Conservation (phyloP, 1,140 invertebrate genomes). For the Cryptotermes secundus region DNA sequence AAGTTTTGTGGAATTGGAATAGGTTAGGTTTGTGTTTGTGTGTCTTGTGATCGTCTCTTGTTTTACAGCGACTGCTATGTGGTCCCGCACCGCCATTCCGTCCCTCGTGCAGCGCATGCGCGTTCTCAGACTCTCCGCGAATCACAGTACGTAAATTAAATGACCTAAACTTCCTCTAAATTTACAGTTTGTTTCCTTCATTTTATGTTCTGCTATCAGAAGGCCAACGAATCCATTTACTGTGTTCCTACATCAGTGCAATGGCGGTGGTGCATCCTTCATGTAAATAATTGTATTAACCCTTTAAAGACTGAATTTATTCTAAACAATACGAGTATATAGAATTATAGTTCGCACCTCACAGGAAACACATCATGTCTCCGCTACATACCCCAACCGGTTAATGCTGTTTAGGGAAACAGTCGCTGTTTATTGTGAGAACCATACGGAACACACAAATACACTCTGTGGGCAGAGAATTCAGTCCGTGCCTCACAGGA, state of each 20-base stretch:
- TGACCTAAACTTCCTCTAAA: conserved; percentile 3
- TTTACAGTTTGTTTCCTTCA: neutral
- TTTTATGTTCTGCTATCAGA: neutral
- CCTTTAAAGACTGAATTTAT: no score
- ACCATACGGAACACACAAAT: no score
- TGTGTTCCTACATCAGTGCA: neutral
- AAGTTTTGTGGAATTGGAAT: neutral
- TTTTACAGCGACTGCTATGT: conserved; percentile 25
- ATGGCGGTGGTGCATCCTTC: no score
- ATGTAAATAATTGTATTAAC: no score
- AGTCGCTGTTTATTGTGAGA: no score
- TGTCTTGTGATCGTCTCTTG: conserved; percentile 11
- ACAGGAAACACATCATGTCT: no score
- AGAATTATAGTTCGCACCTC: no score
- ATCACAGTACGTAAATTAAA: conserved; percentile 24
- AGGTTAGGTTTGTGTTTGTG: neutral
- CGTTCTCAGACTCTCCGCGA: conserved; percentile 24
- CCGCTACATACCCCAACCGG: no score
- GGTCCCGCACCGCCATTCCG: conserved; percentile 27
- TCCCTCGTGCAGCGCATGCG: conserved; percentile 24
- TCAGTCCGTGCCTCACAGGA: no score
- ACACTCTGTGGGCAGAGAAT: no score
- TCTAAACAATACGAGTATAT: no score
- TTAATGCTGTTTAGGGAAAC: no score
- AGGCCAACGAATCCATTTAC: neutral